Conservation (phyloP, 2,888 invertebrate genomes). For the Portevinia maculata region DNA sequence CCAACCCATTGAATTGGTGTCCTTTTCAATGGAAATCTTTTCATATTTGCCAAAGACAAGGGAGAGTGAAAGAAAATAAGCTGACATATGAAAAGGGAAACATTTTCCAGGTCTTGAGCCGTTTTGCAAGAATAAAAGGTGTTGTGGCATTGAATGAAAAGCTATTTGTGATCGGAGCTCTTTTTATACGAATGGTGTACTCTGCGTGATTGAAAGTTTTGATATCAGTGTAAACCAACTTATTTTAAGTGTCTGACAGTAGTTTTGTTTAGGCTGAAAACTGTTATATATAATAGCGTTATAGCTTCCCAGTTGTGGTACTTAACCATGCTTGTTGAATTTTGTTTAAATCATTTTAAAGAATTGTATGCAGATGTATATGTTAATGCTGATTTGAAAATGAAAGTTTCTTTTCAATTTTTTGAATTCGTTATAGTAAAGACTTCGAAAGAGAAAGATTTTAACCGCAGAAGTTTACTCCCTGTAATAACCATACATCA, state of each 20-base stretch:
- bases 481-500: too few relatives aligned
- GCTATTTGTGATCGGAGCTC: neutral
- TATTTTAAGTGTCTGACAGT: neutral
- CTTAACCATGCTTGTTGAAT: too few relatives aligned
- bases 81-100: conserved; percentile 21
- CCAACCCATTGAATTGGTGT: conserved; percentile 2
- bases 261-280: too few relatives aligned
- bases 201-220: neutral
- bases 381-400: too few relatives aligned
- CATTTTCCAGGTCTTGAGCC: neutral
- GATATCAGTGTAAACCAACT: neutral
- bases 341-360: too few relatives aligned
- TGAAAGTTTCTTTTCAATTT: too few relatives aligned
- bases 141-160: neutral
- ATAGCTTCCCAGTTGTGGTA: too few relatives aligned
- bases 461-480: too few relatives aligned
- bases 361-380: too few relatives aligned
- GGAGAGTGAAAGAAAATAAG: conserved; percentile 4
- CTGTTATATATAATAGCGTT: too few relatives aligned
- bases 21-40: conserved; percentile 5
- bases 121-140: conserved; percentile 5
- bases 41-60: neutral
- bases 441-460: too few relatives aligned
- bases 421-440: too few relatives aligned
- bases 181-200: neutral